Percentiles rank a stretch among this genome's conserved stretches.
phyloP scores from a whole-genome alignment of 2,888 invertebrate genomes.

The Willowsia nigromaculata region DNA sequence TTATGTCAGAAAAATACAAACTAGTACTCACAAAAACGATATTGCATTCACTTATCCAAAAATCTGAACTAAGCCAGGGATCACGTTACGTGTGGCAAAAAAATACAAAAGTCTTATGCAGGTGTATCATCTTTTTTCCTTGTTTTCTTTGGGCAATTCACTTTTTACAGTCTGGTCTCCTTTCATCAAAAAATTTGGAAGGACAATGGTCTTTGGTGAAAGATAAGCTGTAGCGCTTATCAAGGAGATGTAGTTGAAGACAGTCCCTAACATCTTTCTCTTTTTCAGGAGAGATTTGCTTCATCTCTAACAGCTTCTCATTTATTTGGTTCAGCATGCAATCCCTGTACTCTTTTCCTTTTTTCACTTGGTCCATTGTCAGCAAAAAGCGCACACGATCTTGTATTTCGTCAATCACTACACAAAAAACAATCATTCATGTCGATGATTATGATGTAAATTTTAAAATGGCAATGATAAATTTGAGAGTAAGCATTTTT shows the following conservation, averaged over 20 bases:
- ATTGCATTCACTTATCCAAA: no score
- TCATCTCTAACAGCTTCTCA: conserved; percentile 67
- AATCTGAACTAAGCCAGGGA: no score
- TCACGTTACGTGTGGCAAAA: no score
- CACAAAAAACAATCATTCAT: no score
- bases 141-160: no score
- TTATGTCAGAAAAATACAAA: no score
- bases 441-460: not conserved
- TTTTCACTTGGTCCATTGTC: conserved; percentile 53
- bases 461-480: not conserved
- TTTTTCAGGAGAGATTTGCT: conserved; percentile 38
- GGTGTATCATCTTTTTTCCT: not conserved
- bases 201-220: not conserved
- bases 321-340: conserved; percentile 69
- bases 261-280: conserved; percentile 50
- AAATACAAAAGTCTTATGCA: not conserved
- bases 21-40: no score
- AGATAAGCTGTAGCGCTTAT: conserved; percentile 43
- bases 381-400: conserved; percentile 69
- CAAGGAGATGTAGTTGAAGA: conserved; percentile 49
- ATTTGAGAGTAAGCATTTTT: not conserved
- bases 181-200: conserved; percentile 39
- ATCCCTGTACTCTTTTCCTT: conserved; percentile 56
- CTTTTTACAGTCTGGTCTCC: no score
- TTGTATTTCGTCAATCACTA: conserved; percentile 68